A percentile compares a stretch with the other conserved stretches of the same genome.
phyloP scores from a whole-genome alignment of 2,797 vertebrate species.

The Dicrostonyx torquatus region DNA sequence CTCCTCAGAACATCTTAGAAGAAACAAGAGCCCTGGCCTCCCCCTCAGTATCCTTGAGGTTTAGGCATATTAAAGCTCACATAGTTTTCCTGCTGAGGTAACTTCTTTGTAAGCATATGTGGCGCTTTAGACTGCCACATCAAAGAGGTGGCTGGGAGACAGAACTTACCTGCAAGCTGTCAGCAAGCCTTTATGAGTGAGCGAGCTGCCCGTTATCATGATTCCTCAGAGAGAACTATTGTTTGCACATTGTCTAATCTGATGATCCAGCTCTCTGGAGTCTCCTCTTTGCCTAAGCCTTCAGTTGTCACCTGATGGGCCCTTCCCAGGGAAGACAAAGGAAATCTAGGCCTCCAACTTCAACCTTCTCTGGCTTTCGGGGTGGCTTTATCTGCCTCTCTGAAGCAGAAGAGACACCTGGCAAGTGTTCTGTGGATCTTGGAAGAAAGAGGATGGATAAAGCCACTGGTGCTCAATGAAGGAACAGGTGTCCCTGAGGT shows the following conservation, averaged over 20 bases:
- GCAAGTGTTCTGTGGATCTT: background rate
- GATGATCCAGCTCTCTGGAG: background rate
- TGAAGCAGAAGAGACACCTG: accelerated
- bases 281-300: background rate
- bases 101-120: background rate
- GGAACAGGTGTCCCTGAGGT: accelerated
- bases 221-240: background rate
- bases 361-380: background rate
- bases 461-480: too few relatives aligned
- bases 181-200: background rate
- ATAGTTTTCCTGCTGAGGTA: slow-evolving; percentile 28
- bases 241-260: background rate
- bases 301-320: too few relatives aligned
- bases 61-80: background rate
- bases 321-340: too few relatives aligned
- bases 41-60: slow-evolving; percentile 15
- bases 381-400: background rate
- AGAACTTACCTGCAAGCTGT: background rate
- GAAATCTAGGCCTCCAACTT: accelerated
- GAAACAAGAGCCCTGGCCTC: background rate
- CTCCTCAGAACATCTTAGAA: background rate
- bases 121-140: background rate
- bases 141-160: background rate
- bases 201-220: background rate
- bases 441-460: accelerated